These are phyloP conservation scores for Alethe castanea DNA, from an alignment of 2,113 vertebrate species.

Conservation along the genomic window DNA sequence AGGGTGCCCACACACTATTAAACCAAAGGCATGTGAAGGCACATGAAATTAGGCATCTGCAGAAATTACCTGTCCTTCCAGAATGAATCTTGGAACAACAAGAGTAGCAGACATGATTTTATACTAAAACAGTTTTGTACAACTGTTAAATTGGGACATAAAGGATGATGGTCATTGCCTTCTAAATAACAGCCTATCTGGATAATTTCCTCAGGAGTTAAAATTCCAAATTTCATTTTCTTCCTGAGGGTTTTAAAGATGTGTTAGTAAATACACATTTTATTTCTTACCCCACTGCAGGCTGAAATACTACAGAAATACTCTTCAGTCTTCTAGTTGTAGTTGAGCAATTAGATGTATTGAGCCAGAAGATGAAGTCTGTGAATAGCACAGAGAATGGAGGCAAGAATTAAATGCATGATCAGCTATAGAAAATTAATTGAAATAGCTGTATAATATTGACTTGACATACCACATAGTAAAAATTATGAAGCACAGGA, in stretches of 20 bases:
- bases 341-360: not conserved
- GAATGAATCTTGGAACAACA: not conserved
- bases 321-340: not conserved
- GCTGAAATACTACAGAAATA: not conserved
- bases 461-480: not conserved
- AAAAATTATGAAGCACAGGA: not conserved
- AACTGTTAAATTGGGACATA: not conserved
- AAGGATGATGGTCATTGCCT: not conserved
- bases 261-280: accelerated
- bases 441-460: not conserved
- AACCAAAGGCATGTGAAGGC: not conserved
- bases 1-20: not conserved
- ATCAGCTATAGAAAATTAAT: not conserved
- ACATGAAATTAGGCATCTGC: not conserved
- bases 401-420: not conserved
- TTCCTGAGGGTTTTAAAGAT: not conserved
- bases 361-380: not conserved
- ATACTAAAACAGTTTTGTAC: not conserved
- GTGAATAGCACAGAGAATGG: not conserved
- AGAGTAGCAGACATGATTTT: not conserved
- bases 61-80: not conserved
- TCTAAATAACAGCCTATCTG: not conserved
- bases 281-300: not conserved
- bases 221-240: not conserved
- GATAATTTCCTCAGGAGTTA: not conserved